phyloP scores from a whole-genome alignment of 1,140 invertebrate genomes.

The Brachionus calyciflorus region DNA sequence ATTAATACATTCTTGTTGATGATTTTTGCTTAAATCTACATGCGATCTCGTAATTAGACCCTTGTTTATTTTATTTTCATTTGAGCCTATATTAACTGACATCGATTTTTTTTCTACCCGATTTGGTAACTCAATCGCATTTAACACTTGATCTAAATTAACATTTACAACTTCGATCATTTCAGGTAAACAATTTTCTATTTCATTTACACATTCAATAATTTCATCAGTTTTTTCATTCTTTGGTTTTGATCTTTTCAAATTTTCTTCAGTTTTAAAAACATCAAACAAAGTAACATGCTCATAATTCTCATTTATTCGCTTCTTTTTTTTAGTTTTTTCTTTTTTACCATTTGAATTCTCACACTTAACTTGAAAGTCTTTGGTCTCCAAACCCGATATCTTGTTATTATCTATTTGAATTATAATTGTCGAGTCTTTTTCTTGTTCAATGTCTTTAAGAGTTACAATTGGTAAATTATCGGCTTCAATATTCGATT shows the following conservation, averaged over 20 bases:
- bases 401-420: constrained; percentile 19
- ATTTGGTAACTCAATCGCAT: neutral
- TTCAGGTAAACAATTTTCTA: neutral
- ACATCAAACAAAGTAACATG: constrained; percentile 16
- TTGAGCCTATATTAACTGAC: neutral
- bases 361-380: constrained; percentile 8
- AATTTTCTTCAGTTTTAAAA: neutral
- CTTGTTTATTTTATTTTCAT: neutral
- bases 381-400: neutral
- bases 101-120: neutral
- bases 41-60: neutral
- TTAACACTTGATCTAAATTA: neutral
- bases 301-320: neutral
- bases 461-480: constrained; percentile 18
- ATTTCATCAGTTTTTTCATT: neutral
- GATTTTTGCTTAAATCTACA: neutral
- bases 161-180: neutral
- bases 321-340: constrained; percentile 11
- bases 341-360: neutral
- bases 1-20: neutral
- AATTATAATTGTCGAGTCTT: constrained; percentile 15
- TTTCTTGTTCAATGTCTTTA: neutral
- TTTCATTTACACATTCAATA: neutral
- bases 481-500: constrained; percentile 51
- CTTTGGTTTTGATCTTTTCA: neutral